Conservation (phyloP, 2,113 vertebrate species). For the Cygnus buccinator region DNA sequence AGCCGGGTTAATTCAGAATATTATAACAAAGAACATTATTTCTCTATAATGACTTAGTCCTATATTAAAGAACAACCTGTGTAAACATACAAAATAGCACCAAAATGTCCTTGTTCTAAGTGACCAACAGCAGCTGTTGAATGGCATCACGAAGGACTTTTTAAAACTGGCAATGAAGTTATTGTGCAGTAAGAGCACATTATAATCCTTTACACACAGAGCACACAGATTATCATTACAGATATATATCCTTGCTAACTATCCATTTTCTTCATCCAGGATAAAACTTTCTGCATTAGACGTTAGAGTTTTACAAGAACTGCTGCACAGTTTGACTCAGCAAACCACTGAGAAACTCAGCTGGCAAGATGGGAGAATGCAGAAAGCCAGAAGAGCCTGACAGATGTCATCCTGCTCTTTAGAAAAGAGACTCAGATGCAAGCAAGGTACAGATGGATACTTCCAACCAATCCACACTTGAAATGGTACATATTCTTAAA, state of each 20-base stretch:
- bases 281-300: background rate
- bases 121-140: background rate
- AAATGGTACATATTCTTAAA: background rate
- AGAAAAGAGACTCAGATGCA: background rate
- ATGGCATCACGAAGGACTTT: background rate
- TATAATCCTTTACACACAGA: background rate
- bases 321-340: background rate
- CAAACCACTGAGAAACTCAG: background rate
- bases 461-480: background rate
- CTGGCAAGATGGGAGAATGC: background rate
- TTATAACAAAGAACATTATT: background rate
- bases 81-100: conserved; percentile 39
- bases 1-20: background rate
- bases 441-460: background rate
- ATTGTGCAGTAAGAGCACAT: background rate
- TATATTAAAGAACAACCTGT: background rate
- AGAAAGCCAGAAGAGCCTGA: background rate
- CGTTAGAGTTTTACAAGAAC: background rate
- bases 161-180: background rate
- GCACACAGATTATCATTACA: background rate
- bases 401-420: background rate
- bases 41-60: background rate
- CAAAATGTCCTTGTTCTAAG: background rate
- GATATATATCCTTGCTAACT: background rate
- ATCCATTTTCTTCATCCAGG: background rate